Conservation (phyloP, 2,888 invertebrate genomes). For the Galerucella nymphaeae region DNA sequence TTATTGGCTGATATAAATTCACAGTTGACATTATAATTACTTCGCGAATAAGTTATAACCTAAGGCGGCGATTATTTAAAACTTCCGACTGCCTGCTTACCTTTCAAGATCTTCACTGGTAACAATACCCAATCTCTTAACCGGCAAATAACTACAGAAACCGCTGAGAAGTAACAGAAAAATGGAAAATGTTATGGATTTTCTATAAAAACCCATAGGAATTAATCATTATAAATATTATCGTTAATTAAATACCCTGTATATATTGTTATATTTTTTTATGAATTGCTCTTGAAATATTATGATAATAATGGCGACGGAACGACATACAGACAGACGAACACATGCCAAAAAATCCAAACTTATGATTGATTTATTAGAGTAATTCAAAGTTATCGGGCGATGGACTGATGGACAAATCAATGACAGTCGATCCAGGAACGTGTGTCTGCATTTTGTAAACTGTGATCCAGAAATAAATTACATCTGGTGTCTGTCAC, state of each 20-base stretch:
- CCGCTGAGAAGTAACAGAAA: too few relatives aligned
- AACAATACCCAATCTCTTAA: constrained; percentile 6
- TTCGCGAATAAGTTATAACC: constrained; percentile 54
- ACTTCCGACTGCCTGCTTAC: constrained; percentile 22
- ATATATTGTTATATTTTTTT: neutral
- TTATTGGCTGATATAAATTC: constrained; percentile 60
- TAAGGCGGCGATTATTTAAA: constrained; percentile 52
- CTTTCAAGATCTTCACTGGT: constrained; percentile 18
- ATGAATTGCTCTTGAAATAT: neutral
- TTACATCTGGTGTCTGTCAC: constrained; percentile 55
- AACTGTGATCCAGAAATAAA: constrained; percentile 56
- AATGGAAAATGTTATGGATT: too few relatives aligned
- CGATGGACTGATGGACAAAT: constrained; percentile 41
- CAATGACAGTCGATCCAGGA: constrained; percentile 50
- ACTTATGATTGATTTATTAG: constrained; percentile 25
- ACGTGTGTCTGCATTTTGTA: constrained; percentile 54
- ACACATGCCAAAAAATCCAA: constrained; percentile 20
- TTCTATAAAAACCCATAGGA: too few relatives aligned
- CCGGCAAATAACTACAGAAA: neutral
- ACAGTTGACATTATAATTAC: constrained; percentile 59
- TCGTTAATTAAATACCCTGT: too few relatives aligned
- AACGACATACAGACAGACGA: constrained; percentile 2
- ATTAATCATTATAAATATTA: too few relatives aligned
- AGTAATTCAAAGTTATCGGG: constrained; percentile 20
- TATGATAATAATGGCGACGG: neutral